Evolutionary conservation across 2,888 invertebrate species (phyloP).

Genomic region (Euzetes globulus): DNA sequence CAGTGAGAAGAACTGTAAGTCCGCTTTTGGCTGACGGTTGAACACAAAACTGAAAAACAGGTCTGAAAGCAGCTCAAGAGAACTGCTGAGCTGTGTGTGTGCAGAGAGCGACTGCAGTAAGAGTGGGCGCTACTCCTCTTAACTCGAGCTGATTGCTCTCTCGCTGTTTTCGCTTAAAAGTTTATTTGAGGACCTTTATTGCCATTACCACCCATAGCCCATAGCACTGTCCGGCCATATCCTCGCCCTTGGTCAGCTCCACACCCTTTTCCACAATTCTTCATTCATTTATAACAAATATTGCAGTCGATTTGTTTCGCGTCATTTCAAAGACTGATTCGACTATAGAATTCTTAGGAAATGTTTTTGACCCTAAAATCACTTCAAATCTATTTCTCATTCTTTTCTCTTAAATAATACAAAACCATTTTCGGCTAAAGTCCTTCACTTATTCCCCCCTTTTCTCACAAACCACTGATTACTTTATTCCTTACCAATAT

Average conservation of each 20-base stretch:
- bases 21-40: neutral
- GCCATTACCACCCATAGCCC: neutral
- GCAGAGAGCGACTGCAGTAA: neutral
- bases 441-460: neutral
- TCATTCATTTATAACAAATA: conserved; percentile 5
- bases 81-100: neutral
- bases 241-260: neutral
- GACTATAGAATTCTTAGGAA: conserved; percentile 4
- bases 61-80: neutral
- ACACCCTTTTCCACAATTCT: neutral
- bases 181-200: too few relatives aligned
- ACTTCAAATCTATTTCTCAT: neutral
- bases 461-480: neutral
- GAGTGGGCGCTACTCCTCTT: conserved; percentile 4
- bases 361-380: neutral
- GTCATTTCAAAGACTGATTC: conserved; percentile 14
- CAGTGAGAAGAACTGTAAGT: too few relatives aligned
- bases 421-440: neutral
- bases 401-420: too few relatives aligned
- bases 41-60: neutral
- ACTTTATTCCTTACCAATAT: neutral
- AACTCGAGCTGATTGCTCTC: neutral
- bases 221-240: neutral
- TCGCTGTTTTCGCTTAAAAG: neutral
- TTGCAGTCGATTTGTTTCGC: conserved; percentile 11